phyloP scores from a whole-genome alignment of 2,113 vertebrate genomes.

The Megatriorchis doriae region DNA sequence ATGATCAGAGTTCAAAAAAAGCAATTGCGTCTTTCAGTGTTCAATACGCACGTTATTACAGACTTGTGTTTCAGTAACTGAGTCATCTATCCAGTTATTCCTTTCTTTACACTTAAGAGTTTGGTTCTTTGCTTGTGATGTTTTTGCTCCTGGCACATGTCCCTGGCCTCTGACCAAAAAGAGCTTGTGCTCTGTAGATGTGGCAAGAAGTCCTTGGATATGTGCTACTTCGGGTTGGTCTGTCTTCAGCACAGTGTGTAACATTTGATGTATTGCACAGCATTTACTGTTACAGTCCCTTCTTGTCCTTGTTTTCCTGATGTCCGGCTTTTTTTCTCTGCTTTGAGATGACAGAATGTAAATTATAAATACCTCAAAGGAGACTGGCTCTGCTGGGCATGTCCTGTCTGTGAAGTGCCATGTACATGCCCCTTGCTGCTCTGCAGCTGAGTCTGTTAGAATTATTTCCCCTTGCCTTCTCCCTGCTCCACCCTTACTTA shows the following conservation, averaged over 20 bases:
- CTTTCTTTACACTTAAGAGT: not conserved
- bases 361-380: not conserved
- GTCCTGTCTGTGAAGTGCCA: not conserved
- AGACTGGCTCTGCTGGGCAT: not conserved
- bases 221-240: not conserved
- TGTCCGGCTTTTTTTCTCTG: not conserved
- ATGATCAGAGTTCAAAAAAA: conserved; percentile 8
- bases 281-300: not conserved
- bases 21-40: not conserved
- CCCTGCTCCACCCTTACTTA: conserved; percentile 9
- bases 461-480: conserved; percentile 1
- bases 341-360: not conserved
- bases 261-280: not conserved
- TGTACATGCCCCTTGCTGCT: not conserved
- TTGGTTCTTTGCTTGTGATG: conserved; percentile 6
- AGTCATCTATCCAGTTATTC: conserved; percentile 22
- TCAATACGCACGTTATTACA: not conserved
- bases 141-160: conserved; percentile 37
- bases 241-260: not conserved
- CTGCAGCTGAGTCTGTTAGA: not conserved
- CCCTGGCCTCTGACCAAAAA: conserved; percentile 43
- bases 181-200: conserved; percentile 25
- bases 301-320: not conserved
- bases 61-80: not conserved
- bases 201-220: conserved; percentile 39